Percentiles rank a stretch among this genome's conserved stretches.
Conservation (phyloP, 1,140 invertebrate genomes). For the Atta cephalotes region DNA sequence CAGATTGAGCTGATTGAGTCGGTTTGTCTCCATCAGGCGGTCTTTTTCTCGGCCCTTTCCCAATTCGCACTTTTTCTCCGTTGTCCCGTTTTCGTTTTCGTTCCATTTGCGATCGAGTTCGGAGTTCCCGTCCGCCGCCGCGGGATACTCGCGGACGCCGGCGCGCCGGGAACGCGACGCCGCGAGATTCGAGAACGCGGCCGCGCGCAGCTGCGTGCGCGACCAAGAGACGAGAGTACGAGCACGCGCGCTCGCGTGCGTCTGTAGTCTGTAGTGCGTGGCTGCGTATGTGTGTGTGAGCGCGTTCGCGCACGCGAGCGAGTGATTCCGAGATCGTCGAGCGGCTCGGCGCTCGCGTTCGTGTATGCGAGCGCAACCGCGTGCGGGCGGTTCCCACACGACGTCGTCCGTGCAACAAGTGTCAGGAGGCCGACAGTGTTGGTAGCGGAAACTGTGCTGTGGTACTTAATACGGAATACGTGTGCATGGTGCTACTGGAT, state of each 20-base stretch:
- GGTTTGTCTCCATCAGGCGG: neutral
- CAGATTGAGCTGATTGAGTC: too few relatives aligned
- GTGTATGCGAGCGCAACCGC: slow-evolving; percentile 75
- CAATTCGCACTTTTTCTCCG: too few relatives aligned
- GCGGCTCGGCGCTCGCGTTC: slow-evolving; percentile 16
- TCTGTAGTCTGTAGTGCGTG: slow-evolving; percentile 66
- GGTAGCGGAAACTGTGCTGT: slow-evolving; percentile 26
- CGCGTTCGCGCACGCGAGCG: neutral
- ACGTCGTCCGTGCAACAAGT: slow-evolving; percentile 82
- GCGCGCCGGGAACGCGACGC: slow-evolving; percentile 28
- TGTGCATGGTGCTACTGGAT: slow-evolving; percentile 66
- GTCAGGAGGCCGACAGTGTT: slow-evolving; percentile 72
- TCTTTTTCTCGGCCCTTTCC: neutral
- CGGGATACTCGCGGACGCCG: slow-evolving; percentile 9
- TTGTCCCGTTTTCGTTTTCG: neutral
- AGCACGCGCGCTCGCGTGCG: slow-evolving; percentile 9
- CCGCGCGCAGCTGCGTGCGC: slow-evolving; percentile 58
- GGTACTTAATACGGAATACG: neutral
- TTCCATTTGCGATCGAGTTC: neutral
- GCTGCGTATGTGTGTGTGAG: slow-evolving; percentile 29
- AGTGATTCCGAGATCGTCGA: neutral
- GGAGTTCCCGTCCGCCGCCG: neutral
- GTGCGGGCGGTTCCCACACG: slow-evolving; percentile 82
- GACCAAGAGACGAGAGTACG: neutral
- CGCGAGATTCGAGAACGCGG: slow-evolving; percentile 44